These are phyloP conservation scores for Danaus chrysippus DNA, from an alignment of 2,888 invertebrate species.

Conservation along the genomic window DNA sequence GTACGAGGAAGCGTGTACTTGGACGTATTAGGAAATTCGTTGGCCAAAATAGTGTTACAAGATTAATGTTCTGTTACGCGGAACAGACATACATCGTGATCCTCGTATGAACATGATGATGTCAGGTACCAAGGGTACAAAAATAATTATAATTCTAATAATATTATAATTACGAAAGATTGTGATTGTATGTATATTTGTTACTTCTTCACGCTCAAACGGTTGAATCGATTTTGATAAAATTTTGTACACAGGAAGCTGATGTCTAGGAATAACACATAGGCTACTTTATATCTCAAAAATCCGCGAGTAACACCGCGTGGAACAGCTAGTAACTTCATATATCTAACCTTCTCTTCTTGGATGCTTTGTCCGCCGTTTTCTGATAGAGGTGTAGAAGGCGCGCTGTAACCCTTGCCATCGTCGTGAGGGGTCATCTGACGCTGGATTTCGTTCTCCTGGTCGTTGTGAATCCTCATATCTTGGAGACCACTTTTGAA, in stretches of 20 bases:
- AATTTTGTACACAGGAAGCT: too few relatives aligned
- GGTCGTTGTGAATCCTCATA: constrained; percentile 62
- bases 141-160: constrained; percentile 39
- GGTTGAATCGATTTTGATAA: too few relatives aligned
- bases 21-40: constrained; percentile 33
- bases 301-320: too few relatives aligned
- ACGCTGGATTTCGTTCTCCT: constrained; percentile 69
- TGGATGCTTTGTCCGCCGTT: constrained; percentile 70
- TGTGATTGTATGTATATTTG: too few relatives aligned
- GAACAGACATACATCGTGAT: constrained; percentile 65
- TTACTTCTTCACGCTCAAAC: too few relatives aligned
- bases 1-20: constrained; percentile 32
- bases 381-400: constrained; percentile 73
- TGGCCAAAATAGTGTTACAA: constrained; percentile 47
- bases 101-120: constrained; percentile 53
- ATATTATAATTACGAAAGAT: too few relatives aligned
- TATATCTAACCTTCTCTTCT: constrained; percentile 72
- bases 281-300: too few relatives aligned
- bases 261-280: too few relatives aligned
- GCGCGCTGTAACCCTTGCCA: constrained; percentile 74
- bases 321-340: too few relatives aligned
- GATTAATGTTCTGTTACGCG: constrained; percentile 63
- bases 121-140: constrained; percentile 62
- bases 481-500: constrained; percentile 72
- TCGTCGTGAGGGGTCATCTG: constrained; percentile 73